A percentile compares a stretch with the other conserved stretches of the same genome.
These are phyloP conservation scores for Labeo catla DNA, from an alignment of 2,113 vertebrate species.

Conservation along the genomic window DNA sequence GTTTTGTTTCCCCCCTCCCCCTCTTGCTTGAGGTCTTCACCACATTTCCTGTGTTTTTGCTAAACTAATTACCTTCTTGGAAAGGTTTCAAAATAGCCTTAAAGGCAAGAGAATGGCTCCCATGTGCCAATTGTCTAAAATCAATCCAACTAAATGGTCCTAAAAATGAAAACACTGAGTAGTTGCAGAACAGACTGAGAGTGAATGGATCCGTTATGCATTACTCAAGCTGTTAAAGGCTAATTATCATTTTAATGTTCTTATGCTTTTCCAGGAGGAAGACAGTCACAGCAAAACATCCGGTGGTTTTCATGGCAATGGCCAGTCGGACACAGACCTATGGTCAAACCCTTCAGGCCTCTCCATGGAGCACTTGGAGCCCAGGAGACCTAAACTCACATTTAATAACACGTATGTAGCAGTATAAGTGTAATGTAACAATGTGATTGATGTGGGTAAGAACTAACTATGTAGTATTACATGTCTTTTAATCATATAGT, in stretches of 20 bases:
- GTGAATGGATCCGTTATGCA: conserved; percentile 22
- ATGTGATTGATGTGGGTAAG: background rate
- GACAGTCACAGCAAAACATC: conserved; percentile 77
- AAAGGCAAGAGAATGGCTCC: conserved; percentile 48
- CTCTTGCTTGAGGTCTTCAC: background rate
- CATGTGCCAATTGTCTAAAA: conserved; percentile 46
- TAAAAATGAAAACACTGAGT: conserved; percentile 28
- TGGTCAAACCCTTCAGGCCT: conserved; percentile 82
- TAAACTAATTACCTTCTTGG: conserved; percentile 53
- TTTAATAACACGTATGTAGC: conserved; percentile 91
- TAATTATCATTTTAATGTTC: conserved; percentile 50
- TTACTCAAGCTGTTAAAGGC: conserved; percentile 30
- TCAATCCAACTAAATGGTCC: conserved; percentile 10
- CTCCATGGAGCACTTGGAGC: conserved; percentile 81
- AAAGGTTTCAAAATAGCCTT: conserved; percentile 55
- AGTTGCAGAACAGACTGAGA: conserved; percentile 12
- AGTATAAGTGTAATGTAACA: background rate
- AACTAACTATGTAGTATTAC: background rate
- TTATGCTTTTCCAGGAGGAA: conserved; percentile 75
- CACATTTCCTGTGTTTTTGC: conserved; percentile 59
- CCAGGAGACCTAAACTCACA: conserved; percentile 86
- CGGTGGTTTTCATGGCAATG: conserved; percentile 82
- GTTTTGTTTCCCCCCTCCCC: background rate
- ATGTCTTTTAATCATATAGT: background rate
- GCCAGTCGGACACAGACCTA: conserved; percentile 82